These are phyloP conservation scores for Narcine bancroftii DNA, from an alignment of 2,113 vertebrate genomes.

Conservation along the genomic window DNA sequence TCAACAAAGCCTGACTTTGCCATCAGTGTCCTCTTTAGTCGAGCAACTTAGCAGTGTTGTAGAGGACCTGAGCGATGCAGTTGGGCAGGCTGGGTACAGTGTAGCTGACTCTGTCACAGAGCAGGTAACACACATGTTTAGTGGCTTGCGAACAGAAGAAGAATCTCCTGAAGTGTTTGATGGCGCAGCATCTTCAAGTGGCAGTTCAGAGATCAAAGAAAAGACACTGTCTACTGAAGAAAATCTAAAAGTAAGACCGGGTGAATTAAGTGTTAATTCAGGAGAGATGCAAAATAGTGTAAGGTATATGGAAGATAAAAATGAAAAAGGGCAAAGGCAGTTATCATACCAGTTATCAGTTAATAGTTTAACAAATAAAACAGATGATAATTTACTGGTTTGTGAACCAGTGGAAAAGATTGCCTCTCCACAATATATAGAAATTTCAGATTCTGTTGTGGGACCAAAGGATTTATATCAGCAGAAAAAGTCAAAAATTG, in stretches of 20 bases:
- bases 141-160: conserved; percentile 61
- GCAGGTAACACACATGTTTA: conserved; percentile 77
- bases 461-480: neutral
- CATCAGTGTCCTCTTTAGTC: conserved; percentile 79
- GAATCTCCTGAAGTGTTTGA: conserved; percentile 43
- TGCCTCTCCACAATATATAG: neutral
- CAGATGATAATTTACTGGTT: neutral
- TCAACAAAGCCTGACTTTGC: conserved; percentile 69
- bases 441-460: neutral
- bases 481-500: conserved; percentile 22
- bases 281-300: neutral
- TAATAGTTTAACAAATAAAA: neutral
- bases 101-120: conserved; percentile 81
- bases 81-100: conserved; percentile 71
- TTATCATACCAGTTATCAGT: neutral
- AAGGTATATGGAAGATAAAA: neutral
- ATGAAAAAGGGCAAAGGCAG: neutral
- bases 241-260: neutral
- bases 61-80: conserved; percentile 70
- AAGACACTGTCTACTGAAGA: neutral
- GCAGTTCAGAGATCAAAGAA: neutral
- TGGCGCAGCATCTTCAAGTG: neutral
- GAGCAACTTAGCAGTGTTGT: conserved; percentile 75
- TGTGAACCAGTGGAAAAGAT: conserved; percentile 3
- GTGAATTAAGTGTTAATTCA: neutral